A percentile compares a stretch with the other conserved stretches of the same genome.
These are phyloP conservation scores for Nyleta sp. DNA, from an alignment of 2,888 invertebrate genomes.

Conservation along the genomic window DNA sequence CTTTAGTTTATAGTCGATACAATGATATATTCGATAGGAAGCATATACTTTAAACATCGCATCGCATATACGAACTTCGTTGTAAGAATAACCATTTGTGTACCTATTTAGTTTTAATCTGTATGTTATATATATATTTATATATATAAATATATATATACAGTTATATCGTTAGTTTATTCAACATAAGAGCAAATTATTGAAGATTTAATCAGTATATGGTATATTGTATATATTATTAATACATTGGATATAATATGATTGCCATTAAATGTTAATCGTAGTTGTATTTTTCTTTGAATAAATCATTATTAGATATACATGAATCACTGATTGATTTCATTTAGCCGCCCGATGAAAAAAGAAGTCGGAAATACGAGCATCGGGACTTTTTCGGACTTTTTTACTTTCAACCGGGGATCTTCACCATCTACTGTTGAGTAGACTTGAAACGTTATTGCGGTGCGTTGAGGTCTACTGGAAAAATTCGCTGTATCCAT, in stretches of 20 bases:
- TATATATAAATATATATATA: conserved; percentile 34
- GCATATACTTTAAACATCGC: conserved; percentile 68
- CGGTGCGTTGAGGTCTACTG: too few species aligned
- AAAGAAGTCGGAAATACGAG: too few species aligned
- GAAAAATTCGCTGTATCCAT: too few species aligned
- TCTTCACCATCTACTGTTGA: too few species aligned
- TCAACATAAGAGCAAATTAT: conserved; percentile 42
- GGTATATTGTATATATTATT: conserved; percentile 76
- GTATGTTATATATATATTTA: conserved; percentile 68
- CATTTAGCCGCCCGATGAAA: too few species aligned
- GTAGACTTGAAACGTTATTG: too few species aligned
- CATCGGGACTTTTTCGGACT: too few species aligned
- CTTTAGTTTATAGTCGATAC: conserved; percentile 51
- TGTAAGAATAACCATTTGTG: conserved; percentile 68
- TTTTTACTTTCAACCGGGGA: too few species aligned
- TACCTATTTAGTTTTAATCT: conserved; percentile 73
- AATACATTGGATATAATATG: conserved; percentile 73
- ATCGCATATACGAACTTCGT: conserved; percentile 47
- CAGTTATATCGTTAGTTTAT: conserved; percentile 65
- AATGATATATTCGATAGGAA: conserved; percentile 68
- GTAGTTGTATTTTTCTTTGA: conserved; percentile 80
- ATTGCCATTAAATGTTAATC: conserved; percentile 78
- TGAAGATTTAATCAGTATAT: conserved; percentile 43
- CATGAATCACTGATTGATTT: conserved; percentile 44
- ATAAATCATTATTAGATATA: conserved; percentile 77